phyloP scores from a whole-genome alignment of 2,888 invertebrate genomes.

The Volucella inflata region DNA sequence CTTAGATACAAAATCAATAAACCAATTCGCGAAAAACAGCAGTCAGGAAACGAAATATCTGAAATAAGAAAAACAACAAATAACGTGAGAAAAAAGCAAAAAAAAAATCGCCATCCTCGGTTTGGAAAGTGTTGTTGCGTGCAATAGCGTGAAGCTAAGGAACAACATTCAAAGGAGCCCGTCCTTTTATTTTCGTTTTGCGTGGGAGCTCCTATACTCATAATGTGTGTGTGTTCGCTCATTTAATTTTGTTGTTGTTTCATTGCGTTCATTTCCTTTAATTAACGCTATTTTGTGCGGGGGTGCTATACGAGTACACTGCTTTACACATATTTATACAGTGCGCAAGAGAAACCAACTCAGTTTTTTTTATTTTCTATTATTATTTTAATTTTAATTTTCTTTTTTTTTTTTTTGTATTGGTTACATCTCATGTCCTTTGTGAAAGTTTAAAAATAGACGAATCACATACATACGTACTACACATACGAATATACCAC shows the following conservation, averaged over 20 bases:
- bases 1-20: slow-evolving; percentile 62
- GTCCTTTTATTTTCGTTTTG: slow-evolving; percentile 36
- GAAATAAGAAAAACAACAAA: slow-evolving; percentile 32
- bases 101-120: slow-evolving; percentile 35
- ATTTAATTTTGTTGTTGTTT: slow-evolving; percentile 54
- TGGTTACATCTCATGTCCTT: slow-evolving; percentile 50
- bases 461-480: slow-evolving; percentile 45
- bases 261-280: slow-evolving; percentile 57
- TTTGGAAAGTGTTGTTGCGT: slow-evolving; percentile 28
- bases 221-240: slow-evolving; percentile 38
- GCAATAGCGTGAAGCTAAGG: slow-evolving; percentile 44
- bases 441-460: slow-evolving; percentile 44
- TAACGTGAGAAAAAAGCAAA: slow-evolving; percentile 11
- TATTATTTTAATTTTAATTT: slow-evolving; percentile 20
- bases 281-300: slow-evolving; percentile 59
- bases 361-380: slow-evolving; percentile 11
- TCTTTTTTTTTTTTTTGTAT: slow-evolving; percentile 29
- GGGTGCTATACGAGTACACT: slow-evolving; percentile 37
- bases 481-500: slow-evolving; percentile 14
- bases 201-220: slow-evolving; percentile 43
- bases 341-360: slow-evolving; percentile 48
- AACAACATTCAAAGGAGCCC: slow-evolving; percentile 45
- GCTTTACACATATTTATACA: background rate
- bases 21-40: slow-evolving; percentile 58
- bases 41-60: slow-evolving; percentile 5